Percentiles rank a stretch among this genome's conserved stretches.
phyloP scores from a whole-genome alignment of 2,113 vertebrate genomes.

The Phylloscopus whistleri region DNA sequence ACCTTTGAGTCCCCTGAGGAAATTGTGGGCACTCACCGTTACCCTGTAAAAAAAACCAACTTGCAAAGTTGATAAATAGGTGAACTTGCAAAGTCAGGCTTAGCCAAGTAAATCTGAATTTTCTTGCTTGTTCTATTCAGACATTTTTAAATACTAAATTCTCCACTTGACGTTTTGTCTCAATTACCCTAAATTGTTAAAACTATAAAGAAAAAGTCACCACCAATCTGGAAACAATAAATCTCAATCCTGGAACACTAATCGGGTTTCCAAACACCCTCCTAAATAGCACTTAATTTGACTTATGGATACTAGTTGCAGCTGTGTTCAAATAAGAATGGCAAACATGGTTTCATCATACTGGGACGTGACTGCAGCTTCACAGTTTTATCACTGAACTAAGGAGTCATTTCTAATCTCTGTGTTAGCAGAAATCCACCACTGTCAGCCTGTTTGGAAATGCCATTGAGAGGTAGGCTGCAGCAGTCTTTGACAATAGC shows the following conservation, averaged over 20 bases:
- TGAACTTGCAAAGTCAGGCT: background rate
- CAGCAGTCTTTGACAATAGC: background rate
- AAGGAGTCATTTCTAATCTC: background rate
- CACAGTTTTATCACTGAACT: background rate
- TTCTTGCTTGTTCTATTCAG: background rate
- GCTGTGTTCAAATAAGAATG: constrained; percentile 16
- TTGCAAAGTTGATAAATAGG: background rate
- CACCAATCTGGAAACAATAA: constrained; percentile 55
- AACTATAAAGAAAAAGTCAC: constrained; percentile 26
- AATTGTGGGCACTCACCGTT: fast-evolving
- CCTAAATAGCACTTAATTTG: constrained; percentile 48
- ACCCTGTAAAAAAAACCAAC: background rate
- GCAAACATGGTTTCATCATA: background rate
- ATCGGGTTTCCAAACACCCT: background rate
- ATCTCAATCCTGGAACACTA: constrained; percentile 46
- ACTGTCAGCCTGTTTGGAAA: background rate
- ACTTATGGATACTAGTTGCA: constrained; percentile 48
- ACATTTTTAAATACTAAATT: background rate
- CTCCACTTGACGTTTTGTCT: background rate
- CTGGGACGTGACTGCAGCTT: background rate
- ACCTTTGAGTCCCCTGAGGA: background rate
- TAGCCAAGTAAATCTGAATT: background rate
- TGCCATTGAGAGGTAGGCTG: background rate
- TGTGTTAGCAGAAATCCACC: background rate
- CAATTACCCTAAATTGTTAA: constrained; percentile 12